Evolutionary conservation across 2,888 invertebrate genomes (phyloP).

Genomic region (Andrena bucephala): DNA sequence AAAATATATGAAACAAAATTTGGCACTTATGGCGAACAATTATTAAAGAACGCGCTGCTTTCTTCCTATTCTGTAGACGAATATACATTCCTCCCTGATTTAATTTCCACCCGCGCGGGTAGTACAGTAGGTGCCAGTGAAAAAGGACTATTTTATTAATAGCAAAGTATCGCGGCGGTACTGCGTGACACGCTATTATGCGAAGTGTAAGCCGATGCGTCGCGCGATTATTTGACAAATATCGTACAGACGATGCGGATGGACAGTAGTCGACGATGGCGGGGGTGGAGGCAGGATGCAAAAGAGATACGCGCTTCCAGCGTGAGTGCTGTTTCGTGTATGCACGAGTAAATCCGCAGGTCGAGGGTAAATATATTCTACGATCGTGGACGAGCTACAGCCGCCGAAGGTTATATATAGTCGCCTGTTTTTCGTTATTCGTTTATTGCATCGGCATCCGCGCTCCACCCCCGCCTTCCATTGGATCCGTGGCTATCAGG

Average conservation of each 20-base stretch:
- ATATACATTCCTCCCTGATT: neutral
- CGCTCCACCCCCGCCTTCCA: conserved; percentile 7
- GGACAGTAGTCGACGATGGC: conserved; percentile 40
- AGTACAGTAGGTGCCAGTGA: no score
- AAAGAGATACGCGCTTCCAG: conserved; percentile 66
- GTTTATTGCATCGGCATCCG: conserved; percentile 43
- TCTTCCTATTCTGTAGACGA: no score
- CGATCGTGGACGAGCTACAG: conserved; percentile 50
- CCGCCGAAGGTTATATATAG: conserved; percentile 61
- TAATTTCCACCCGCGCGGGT: neutral
- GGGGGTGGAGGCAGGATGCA: conserved; percentile 34
- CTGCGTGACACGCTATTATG: neutral
- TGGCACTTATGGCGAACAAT: no score
- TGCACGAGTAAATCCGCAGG: conserved; percentile 80
- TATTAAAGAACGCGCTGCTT: no score
- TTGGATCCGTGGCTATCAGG: conserved; percentile 19
- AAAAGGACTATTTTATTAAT: conserved; percentile 7
- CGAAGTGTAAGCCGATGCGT: conserved; percentile 25
- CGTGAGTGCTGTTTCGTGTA: conserved; percentile 82
- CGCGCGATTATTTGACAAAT: conserved; percentile 60
- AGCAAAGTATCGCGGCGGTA: neutral
- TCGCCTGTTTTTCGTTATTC: conserved; percentile 57
- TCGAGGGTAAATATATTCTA: conserved; percentile 72
- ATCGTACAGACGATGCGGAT: conserved; percentile 27
- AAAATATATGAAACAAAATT: no score